Evolutionary conservation across 2,797 vertebrate genomes (phyloP), one percentile per base, ranked within the genome.

Genomic region (Sphaeramia orbicularis): DNA sequence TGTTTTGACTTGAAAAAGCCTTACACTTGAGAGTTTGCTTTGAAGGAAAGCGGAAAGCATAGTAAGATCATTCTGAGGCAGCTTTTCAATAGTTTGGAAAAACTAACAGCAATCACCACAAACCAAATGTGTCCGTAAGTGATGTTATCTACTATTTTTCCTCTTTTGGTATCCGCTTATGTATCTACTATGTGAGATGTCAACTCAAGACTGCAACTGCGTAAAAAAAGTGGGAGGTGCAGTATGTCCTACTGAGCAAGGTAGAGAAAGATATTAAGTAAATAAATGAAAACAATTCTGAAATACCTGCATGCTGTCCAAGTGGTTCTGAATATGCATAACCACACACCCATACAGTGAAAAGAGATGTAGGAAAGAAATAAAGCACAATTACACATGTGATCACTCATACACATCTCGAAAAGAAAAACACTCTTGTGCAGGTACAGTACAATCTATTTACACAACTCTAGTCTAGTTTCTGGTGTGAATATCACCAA

Each of bases 231-330:
- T 57, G 65, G 27, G 47, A 44, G 40, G 51, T 58, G 65, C 64
- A 69, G 41, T 41, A 69, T 44, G 58, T 54, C 53, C 42, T 52
- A 43, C 42, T 71, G 19, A 65, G 67, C 80, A 66, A 74, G 49
- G 63, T 43, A 24, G 43, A 44, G 73, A 67, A n/a, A 68, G 41
- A 60, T 30, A 72, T 66, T 15, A 84, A 67, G 65, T 65, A 77
- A 75, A 85, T 71, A 81, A 82, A 91, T 85, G 81, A 86, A 91
- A 93, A 66, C 80, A 81, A 77, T 70, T 78, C 82, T 92, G 93
- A 94, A 96, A 95, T 98, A 99, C 97, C 98, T 99, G 98, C 98
- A 99, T 98, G 96, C 96, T 96, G 95, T 99, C 97, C 98, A 99
- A 94, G 94, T 97, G 95, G 96, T 92, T 97, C 98, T 99, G 96